Evolutionary conservation across 2,888 invertebrate species (phyloP), one percentile per base, ranked within the genome.

Genomic region (Euzetes globulus): DNA sequence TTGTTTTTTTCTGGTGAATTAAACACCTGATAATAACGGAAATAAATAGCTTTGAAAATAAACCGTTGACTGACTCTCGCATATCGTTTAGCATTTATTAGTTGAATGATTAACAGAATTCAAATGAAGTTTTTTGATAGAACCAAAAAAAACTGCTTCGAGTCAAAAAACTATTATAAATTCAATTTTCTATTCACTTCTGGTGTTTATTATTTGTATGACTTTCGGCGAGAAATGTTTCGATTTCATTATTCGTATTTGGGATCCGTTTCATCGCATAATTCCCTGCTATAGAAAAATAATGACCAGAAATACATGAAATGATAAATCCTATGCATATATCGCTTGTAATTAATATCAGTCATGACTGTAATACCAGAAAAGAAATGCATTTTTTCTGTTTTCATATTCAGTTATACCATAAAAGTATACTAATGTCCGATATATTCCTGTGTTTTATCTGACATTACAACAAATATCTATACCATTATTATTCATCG

Each of bases 331-430:
- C 7, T 58, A 27, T 27, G 58, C 27, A 27, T 27, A 58, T 58
- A 58, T 58, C 25, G 22, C 15, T 27, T 58, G 27, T 58, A 58
- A 58, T 58, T 58, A 58, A 58, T 58, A 58, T 58, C 58, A 58
- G 22, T 58, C 58, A 58, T 58, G 58, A 27, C 58, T 58, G 25
- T 58, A 58, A 58, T 58, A 15, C 27, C 13, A 27, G n/a, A n/a
- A 58, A 19, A 58, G 22, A 58, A 58, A 58, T 58, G 27, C 15
- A 58, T 58, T 22, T 58, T 58, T 58, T 27, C 19, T 58, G 22
- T 25, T 58, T 11, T 27, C 7, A 58, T 19, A 50, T 50, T 50
- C 50, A 50, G 17, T 19, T 50, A 50, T 50, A n/a, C 41, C 5
- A 4, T 41, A 41, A 41, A 41, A 41, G 41, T 41, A 41, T 41